phyloP scores from a whole-genome alignment of 2,888 invertebrate species.

The Andrena minutula region DNA sequence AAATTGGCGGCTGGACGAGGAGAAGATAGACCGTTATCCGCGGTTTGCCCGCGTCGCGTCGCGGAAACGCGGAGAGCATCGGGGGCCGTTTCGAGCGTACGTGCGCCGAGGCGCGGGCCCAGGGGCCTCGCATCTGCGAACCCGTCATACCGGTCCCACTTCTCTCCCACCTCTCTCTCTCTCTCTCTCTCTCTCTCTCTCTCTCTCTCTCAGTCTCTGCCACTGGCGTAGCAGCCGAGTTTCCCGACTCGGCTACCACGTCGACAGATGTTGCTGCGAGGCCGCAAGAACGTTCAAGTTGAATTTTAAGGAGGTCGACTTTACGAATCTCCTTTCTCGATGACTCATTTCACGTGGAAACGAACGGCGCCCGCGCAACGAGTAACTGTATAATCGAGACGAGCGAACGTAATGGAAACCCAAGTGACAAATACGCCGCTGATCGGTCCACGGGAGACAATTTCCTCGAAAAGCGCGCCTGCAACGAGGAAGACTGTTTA shows the following conservation, averaged over 20 bases:
- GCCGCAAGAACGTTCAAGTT: conserved; percentile 19
- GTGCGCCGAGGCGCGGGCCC: conserved; percentile 52
- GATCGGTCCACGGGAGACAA: no score
- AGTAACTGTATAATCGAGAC: background rate
- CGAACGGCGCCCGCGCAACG: conserved; percentile 23
- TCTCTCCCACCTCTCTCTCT: no score
- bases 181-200: no score
- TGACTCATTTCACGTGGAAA: conserved; percentile 25
- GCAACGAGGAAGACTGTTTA: no score
- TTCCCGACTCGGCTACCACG: background rate
- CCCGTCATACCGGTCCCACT: conserved; percentile 84
- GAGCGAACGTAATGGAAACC: background rate
- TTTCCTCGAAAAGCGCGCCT: no score
- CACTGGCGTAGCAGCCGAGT: conserved; percentile 77
- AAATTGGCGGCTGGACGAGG: conserved; percentile 18
- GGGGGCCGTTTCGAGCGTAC: conserved; percentile 74
- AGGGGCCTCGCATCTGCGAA: conserved; percentile 81
- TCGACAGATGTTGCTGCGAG: background rate
- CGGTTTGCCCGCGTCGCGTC: conserved; percentile 39
- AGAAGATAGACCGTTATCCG: conserved; percentile 54
- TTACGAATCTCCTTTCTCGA: background rate
- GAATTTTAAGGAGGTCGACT: conserved; percentile 20
- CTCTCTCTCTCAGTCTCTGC: no score
- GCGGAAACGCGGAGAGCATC: conserved; percentile 66
- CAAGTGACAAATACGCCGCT: no score